A percentile compares a stretch with the other conserved stretches of the same genome.
Evolutionary conservation across 1,140 invertebrate genomes (phyloP).

Genomic region (Eueides isabella): DNA sequence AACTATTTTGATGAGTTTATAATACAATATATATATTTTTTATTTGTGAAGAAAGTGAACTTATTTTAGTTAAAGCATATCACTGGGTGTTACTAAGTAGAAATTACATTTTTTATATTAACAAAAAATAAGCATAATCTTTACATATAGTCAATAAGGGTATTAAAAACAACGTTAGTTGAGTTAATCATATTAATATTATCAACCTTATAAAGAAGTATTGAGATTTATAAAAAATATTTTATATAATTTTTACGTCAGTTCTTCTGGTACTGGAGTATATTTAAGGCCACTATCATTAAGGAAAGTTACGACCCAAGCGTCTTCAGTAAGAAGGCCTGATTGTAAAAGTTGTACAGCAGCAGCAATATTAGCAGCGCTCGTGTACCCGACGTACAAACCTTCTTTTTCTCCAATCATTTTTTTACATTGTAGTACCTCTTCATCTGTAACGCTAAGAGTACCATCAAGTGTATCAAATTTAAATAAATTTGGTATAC

Average conservation of each 20-base stretch:
- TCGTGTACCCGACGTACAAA: slow-evolving; percentile 73
- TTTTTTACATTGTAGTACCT: slow-evolving; percentile 63
- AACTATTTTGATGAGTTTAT: too few relatives aligned
- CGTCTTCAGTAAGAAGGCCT: slow-evolving; percentile 57
- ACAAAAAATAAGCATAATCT: too few relatives aligned
- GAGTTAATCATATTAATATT: too few relatives aligned
- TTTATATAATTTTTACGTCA: slow-evolving; percentile 15
- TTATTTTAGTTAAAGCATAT: too few relatives aligned
- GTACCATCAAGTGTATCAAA: slow-evolving; percentile 66
- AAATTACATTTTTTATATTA: too few relatives aligned
- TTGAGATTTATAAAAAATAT: too few relatives aligned
- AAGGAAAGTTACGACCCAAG: slow-evolving; percentile 71
- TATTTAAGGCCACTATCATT: slow-evolving; percentile 74
- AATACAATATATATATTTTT: too few relatives aligned
- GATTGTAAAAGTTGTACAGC: slow-evolving; percentile 68
- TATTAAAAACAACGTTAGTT: too few relatives aligned
- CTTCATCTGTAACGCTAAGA: slow-evolving; percentile 65
- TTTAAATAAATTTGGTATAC: slow-evolving; percentile 65
- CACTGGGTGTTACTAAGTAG: too few relatives aligned
- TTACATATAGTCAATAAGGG: too few relatives aligned
- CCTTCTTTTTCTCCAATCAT: slow-evolving; percentile 72
- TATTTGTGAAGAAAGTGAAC: too few relatives aligned
- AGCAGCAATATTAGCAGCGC: slow-evolving; percentile 70
- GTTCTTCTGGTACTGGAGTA: slow-evolving; percentile 39
- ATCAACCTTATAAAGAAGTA: too few relatives aligned